phyloP scores from a whole-genome alignment of 2,113 vertebrate species.

The Pungitius pungitius region DNA sequence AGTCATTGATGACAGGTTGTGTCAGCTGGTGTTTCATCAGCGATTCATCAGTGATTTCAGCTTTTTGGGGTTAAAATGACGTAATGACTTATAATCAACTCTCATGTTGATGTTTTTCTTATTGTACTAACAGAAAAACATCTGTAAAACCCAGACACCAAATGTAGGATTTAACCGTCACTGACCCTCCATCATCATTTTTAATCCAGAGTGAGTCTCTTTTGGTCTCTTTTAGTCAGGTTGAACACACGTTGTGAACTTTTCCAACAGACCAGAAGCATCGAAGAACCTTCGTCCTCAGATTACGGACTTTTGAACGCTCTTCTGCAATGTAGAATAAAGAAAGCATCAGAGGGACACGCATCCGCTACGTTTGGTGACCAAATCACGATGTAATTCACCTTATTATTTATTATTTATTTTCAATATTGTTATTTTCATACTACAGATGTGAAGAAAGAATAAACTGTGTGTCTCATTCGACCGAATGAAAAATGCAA shows the following conservation, averaged over 20 bases:
- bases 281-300: not conserved
- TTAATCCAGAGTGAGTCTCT: too few relatives aligned
- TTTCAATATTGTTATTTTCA: conserved; percentile 68
- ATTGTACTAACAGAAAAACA: not conserved
- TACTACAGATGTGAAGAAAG: conserved; percentile 62
- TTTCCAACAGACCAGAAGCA: not conserved
- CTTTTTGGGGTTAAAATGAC: not conserved
- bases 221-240: not conserved
- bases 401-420: conserved; percentile 76
- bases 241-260: not conserved
- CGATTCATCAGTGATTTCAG: not conserved
- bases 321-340: conserved; percentile 5
- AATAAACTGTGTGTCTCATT: conserved; percentile 65
- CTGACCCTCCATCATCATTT: too few relatives aligned
- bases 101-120: not conserved
- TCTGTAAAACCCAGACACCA: not conserved
- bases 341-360: not conserved
- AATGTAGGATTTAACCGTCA: not conserved
- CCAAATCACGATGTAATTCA: conserved; percentile 46
- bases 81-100: not conserved
- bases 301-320: not conserved
- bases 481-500: conserved; percentile 51
- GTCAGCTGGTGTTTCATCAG: conserved; percentile 19
- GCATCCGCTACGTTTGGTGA: conserved; percentile 20
- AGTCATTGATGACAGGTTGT: conserved; percentile 10